Conservation (phyloP, 2,888 invertebrate species). For the Nephrotoma guestfalica region DNA sequence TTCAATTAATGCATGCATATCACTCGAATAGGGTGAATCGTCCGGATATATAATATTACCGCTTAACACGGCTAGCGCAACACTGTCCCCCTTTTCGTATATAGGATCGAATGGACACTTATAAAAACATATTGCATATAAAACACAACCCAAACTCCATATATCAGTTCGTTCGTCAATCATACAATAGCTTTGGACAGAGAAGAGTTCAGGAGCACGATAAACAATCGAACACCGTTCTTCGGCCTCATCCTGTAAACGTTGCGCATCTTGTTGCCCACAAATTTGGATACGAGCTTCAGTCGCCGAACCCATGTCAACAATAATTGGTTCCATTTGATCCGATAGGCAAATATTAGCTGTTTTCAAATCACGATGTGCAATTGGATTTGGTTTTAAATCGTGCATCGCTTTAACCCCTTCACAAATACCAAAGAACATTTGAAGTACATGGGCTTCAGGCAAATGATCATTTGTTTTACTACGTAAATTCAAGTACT, state of each 20-base stretch:
- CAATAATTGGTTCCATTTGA: constrained; percentile 55
- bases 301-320: constrained; percentile 65
- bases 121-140: constrained; percentile 74
- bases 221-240: constrained; percentile 81
- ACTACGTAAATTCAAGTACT: constrained; percentile 46
- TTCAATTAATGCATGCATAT: constrained; percentile 50
- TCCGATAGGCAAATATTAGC: constrained; percentile 66
- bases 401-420: constrained; percentile 61
- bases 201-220: constrained; percentile 75
- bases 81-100: constrained; percentile 73
- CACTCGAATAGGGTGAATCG: constrained; percentile 48
- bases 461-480: constrained; percentile 43
- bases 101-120: constrained; percentile 74
- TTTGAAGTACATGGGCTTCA: constrained; percentile 47
- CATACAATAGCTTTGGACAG: constrained; percentile 63
- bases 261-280: constrained; percentile 52
- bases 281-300: constrained; percentile 46
- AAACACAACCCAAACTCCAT: constrained; percentile 76
- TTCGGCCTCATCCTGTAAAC: constrained; percentile 62
- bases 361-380: constrained; percentile 76
- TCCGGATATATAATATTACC: constrained; percentile 59
- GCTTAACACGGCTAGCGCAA: constrained; percentile 69
- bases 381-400: constrained; percentile 53
- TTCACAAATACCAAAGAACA: constrained; percentile 59
- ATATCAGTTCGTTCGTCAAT: constrained; percentile 76